Percentiles rank a stretch among this genome's conserved stretches.
phyloP scores from a whole-genome alignment of 2,888 invertebrate species.

The Chrysolina americana region DNA sequence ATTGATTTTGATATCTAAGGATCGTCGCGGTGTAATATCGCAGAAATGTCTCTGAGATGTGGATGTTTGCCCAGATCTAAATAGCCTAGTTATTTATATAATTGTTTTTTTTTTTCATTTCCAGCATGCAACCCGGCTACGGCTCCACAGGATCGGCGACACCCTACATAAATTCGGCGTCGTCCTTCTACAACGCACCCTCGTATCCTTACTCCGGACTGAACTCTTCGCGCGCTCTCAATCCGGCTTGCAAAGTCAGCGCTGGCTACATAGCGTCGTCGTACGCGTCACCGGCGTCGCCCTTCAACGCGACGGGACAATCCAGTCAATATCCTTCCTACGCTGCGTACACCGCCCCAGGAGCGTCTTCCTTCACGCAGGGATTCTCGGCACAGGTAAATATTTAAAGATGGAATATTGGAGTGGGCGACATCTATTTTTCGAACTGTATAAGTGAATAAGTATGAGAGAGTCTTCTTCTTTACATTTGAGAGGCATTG shows the following conservation, averaged over 20 bases:
- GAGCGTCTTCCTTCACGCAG: conserved; percentile 73
- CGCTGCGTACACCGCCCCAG: conserved; percentile 71
- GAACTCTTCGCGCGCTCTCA: conserved; percentile 63
- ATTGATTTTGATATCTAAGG: too few relatives aligned
- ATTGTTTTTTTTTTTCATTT: conserved; percentile 72
- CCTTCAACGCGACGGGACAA: conserved; percentile 70
- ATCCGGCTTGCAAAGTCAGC: conserved; percentile 75
- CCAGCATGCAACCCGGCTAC: conserved; percentile 71
- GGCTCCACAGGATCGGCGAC: conserved; percentile 65
- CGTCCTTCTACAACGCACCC: conserved; percentile 67
- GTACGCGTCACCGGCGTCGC: conserved; percentile 66
- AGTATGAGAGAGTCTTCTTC: neutral
- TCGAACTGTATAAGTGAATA: neutral
- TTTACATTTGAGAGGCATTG: neutral
- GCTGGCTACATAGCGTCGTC: conserved; percentile 70
- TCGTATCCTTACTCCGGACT: conserved; percentile 70
- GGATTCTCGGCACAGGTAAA: conserved; percentile 73
- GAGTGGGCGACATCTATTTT: neutral
- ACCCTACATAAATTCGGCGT: conserved; percentile 65
- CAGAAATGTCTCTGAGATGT: too few relatives aligned
- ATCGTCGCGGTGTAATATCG: too few relatives aligned
- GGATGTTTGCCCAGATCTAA: too few relatives aligned
- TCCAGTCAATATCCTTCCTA: conserved; percentile 68
- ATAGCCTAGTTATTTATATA: conserved; percentile 68
- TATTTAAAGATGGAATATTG: neutral